A percentile compares a stretch with the other conserved stretches of the same genome.
Evolutionary conservation across 92 coral and sea anemone species (phyloP).

Genomic region (Muricea muricata): DNA sequence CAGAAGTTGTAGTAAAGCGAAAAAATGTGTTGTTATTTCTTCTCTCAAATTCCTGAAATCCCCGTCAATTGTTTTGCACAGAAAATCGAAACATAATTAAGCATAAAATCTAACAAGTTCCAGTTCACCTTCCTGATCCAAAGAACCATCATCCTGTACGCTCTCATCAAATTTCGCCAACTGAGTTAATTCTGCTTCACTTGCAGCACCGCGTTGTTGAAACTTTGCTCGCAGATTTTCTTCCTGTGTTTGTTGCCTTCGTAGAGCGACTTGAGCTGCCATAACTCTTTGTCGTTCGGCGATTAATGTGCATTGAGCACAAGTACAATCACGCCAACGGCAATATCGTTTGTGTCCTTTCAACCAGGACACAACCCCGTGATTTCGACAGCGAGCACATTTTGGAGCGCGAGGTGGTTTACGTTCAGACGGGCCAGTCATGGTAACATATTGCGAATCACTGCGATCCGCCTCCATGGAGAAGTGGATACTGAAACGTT

Average conservation of each 20-base stretch:
- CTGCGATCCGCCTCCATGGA: neutral
- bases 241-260: constrained; percentile 98
- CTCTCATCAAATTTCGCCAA: constrained; percentile 18
- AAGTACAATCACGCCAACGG: constrained; percentile 97
- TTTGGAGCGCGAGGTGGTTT: constrained; percentile 74
- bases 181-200: constrained; percentile 43
- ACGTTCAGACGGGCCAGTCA: constrained; percentile 10
- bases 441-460: constrained; percentile 8
- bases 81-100: neutral
- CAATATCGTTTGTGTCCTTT: constrained; percentile 99
- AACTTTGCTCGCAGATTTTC: constrained; percentile 79
- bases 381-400: constrained; percentile 98
- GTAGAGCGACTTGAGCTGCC: constrained; percentile 98
- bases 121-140: neutral
- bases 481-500: constrained; percentile 30
- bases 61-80: neutral
- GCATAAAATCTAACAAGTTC: neutral
- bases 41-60: neutral
- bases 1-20: too few species aligned
- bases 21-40: too few species aligned
- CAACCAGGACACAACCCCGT: constrained; percentile 92
- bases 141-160: neutral
- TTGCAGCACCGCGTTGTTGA: constrained; percentile 45
- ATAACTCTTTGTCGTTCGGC: constrained; percentile 98
- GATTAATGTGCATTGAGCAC: constrained; percentile 92